Evolutionary conservation across 92 coral and sea anemone genomes (phyloP), one percentile per base, ranked within the genome.

Genomic region (Blastomussa wellsi): DNA sequence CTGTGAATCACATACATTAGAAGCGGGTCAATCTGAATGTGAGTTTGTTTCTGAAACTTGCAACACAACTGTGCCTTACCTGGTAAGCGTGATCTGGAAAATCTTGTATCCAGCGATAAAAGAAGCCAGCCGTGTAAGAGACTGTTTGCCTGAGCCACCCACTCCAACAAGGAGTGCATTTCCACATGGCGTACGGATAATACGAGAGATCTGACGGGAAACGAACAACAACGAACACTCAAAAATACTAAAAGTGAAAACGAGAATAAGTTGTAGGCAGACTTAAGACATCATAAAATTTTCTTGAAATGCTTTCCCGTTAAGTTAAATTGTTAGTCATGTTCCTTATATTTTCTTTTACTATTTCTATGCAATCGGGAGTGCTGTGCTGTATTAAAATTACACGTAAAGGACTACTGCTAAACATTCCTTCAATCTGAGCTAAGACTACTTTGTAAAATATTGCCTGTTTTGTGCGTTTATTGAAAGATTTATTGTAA

Each of bases 101-200:
- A 92, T 92, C 70, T 83, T 94, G 87, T 94, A 94, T 20, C 98
- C 98, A 79, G 98, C 98, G 74, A 94, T 94, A 76, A 90, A 94
- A 28, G 98, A 94, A 15, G 98, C 98, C 67, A 94, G 90, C 57
- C 98, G 76, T 47, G 98, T 94, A 24, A 94, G 91, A 17, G 93
- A 90, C 74, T 94, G 98, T 84, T 94, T 94, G 36, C 98, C 98
- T 22, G 98, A 94, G 8, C 98, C 98, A 76, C 98, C 98, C 49
- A 94, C 98, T 22, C 98, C 98, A 49, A 94, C 98, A 72, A 94
- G 89, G 37, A 94, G 90, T 44, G 98, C 98, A 78, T 94, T 94
- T 38, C 98, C 98, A 48, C 95, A 92, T 0, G 98, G 95, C 0
- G 98, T 94, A 49, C 98, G 98, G 35, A 94, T 90, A 60, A 94